Evolutionary conservation across 2,113 vertebrate species (phyloP), one percentile per base, ranked within the genome.

Genomic region (Mystacornis crossleyi): DNA sequence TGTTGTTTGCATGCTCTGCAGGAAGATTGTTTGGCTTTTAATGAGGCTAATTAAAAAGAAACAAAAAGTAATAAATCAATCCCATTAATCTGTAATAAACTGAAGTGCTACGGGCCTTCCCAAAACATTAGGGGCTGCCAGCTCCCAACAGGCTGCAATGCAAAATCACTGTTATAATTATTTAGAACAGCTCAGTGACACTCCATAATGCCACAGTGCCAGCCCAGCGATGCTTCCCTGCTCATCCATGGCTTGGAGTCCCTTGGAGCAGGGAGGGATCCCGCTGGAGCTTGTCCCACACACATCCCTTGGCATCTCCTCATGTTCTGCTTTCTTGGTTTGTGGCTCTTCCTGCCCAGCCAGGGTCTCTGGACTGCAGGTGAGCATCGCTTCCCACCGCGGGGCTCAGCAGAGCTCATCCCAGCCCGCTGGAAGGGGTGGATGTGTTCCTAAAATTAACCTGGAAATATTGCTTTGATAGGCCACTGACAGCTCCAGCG

Each of bases 31-130:
- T 88, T 58, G 1, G 15, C 36, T 85, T 58, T 64, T 89, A 96
- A 86, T 51, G 80, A 45, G 38, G 9, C 81, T 97, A 83, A 85
- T 86, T 96, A 89, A 88, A 95, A 94, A 96, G 89, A 85, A 86
- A 70, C 51, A 78, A 67, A 66, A 87, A 53, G 4, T 10, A 66
- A 65, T 53, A 78, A 86, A 87, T 84, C 79, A 60, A 11, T 64
- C 75, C 54, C 57, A 43, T 93, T 86, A 82, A 89, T 85, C 20
- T 73, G 26, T 81, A 54, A 72, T 54, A 64, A 93, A 85, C 3
- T 8, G 58, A 38, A 93, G 74, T 17, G 20, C 40, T 40, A 4
- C 0, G 1, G 15, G 71, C 88, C 77, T 78, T 64, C 80, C 71
- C 66, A 8, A 45, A 40, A 70, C 7, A 0, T 25, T 23, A 10